Evolutionary conservation across 2,888 invertebrate genomes (phyloP).

Genomic region (Zaprionus lineosus): DNA sequence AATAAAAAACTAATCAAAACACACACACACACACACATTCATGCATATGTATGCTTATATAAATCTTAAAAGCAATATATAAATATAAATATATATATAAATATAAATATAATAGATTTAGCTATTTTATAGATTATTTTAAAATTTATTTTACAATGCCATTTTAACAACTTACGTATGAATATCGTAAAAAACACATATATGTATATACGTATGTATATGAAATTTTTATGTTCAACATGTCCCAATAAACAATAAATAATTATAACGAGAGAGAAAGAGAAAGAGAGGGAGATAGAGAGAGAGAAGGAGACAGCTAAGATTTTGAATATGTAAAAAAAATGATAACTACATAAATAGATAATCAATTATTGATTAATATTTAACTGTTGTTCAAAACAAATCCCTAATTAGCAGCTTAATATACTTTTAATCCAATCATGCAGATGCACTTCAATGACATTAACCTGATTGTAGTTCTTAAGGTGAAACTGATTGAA

Average conservation of each 20-base stretch:
- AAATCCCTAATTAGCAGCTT: conserved; percentile 68
- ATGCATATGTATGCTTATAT: background rate
- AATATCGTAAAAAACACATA: background rate
- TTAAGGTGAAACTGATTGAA: conserved; percentile 91
- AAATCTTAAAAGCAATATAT: conserved; percentile 12
- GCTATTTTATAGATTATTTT: conserved; percentile 9
- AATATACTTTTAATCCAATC: conserved; percentile 84
- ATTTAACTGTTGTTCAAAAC: background rate
- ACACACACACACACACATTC: background rate
- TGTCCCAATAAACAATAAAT: conserved; percentile 50
- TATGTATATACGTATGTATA: background rate
- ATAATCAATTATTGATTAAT: background rate
- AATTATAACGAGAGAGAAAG: conserved; percentile 39
- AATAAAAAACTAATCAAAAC: background rate
- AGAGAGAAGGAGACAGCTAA: conserved; percentile 17
- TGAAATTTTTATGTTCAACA: conserved; percentile 34
- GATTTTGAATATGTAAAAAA: conserved; percentile 23
- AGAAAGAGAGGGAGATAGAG: conserved; percentile 21
- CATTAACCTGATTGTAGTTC: conserved; percentile 91
- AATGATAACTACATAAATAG: no score
- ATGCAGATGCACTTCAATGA: conserved; percentile 90
- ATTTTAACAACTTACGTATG: conserved; percentile 37
- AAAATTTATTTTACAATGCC: conserved; percentile 43
- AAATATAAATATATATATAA: conserved; percentile 13
- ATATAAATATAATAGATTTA: conserved; percentile 7